A percentile compares a stretch with the other conserved stretches of the same genome.
Conservation (phyloP, 2,888 invertebrate species). For the Acronicta psi region DNA sequence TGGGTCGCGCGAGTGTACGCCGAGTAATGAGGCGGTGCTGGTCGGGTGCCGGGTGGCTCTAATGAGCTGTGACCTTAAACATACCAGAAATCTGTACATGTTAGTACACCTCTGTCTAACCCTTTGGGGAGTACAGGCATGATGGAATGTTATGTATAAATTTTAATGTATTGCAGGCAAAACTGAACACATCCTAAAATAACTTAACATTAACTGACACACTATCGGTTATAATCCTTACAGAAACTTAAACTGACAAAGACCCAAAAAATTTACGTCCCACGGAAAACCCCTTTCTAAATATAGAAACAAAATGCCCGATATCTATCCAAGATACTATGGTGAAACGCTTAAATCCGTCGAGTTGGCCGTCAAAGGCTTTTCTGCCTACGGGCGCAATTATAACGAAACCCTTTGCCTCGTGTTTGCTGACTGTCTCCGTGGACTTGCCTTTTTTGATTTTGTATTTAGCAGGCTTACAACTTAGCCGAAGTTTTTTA, state of each 20-base stretch:
- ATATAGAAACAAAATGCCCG: conserved; percentile 35
- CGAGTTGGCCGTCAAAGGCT: conserved; percentile 51
- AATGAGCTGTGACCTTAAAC: too few species aligned
- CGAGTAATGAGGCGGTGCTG: too few species aligned
- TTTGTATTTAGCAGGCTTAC: conserved; percentile 38
- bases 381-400: conserved; percentile 54
- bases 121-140: too few species aligned
- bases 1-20: too few species aligned
- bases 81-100: too few species aligned
- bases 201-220: too few species aligned
- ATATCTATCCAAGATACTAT: conserved; percentile 24
- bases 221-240: too few species aligned
- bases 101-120: too few species aligned
- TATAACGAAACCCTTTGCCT: conserved; percentile 52
- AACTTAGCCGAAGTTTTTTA: conserved; percentile 23
- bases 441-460: conserved; percentile 53
- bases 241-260: conserved; percentile 29
- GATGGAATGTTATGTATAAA: too few species aligned
- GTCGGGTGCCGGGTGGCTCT: too few species aligned
- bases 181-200: too few species aligned
- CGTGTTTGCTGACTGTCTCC: conserved; percentile 47
- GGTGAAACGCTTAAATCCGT: conserved; percentile 41
- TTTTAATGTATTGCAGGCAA: too few species aligned
- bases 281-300: conserved; percentile 12
- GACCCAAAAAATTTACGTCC: conserved; percentile 6